Base-by-base conservation (phyloP, 2,888 invertebrate genomes). In the Ophioninae sp. region DNA sequence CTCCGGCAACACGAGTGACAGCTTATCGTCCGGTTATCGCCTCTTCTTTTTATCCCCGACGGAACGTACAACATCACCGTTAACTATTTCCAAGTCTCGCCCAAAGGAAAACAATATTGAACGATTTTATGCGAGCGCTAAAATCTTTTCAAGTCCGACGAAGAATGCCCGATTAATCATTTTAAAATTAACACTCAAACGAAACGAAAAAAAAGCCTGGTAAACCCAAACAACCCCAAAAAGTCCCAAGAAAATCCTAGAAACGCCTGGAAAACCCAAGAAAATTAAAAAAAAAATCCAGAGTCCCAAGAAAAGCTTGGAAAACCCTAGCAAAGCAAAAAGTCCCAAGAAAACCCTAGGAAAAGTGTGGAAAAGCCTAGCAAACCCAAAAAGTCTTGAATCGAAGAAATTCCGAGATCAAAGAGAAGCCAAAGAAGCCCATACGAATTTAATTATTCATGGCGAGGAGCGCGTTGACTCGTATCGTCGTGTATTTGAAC, bases 1-100 rank as follows among this genome's bases (percentile, higher is more conserved):
- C 88, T 85, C 88, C 88, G 88, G 90, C 90, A 90, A 91, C 84
- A 85, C 90, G 89, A 90, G 59, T n/a, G 44, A 65, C 88, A 89
- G 91, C 91, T 92, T 92, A 93, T 93, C 93, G 88, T 78, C 72
- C 88, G 88, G 90, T 92, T 92, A 92, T 92, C 92, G 87, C 87
- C 72, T 85, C 84, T 30, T 84, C 86, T 79, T 75, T 75, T 85
- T 83, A 86, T 80, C 68, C 80, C 68, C 75, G 73, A 21, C 74
- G 70, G 67, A 68, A 68, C 76, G 68, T 81, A 84, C 81, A 85
- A 67, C 79, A 62, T 81, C 75, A 56, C 72, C 65, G 64, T 83
- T 70, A 85, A 83, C 81, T 81, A 86, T 85, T 85, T 83, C 81
- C 30, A 84, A 81, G 85, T 85, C 75, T 86, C 79, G 61, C 67